A percentile compares a stretch with the other conserved stretches of the same genome.
phyloP scores from a whole-genome alignment of 1,140 invertebrate genomes.

The Dendrolimus punctatus region DNA sequence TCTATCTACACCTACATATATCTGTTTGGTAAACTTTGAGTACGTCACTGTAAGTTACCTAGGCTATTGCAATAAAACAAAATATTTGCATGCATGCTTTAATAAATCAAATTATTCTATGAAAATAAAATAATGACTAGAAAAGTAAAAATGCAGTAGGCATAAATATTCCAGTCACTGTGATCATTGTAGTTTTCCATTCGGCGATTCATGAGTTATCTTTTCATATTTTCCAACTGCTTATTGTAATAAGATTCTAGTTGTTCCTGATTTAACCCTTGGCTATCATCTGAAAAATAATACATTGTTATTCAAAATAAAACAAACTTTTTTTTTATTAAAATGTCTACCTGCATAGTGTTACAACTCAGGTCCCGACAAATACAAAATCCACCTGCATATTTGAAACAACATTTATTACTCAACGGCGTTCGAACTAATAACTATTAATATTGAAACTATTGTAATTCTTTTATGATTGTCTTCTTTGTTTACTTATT shows the following conservation, averaged over 20 bases:
- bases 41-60: no score
- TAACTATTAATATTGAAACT: no score
- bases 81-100: slow-evolving; percentile 15
- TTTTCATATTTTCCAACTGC: slow-evolving; percentile 27
- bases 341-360: no score
- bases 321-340: not conserved
- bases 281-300: slow-evolving; percentile 20
- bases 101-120: slow-evolving; percentile 1
- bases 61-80: slow-evolving; percentile 2
- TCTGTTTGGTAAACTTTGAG: no score
- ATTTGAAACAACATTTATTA: no score
- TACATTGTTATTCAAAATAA: not conserved
- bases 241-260: slow-evolving; percentile 21
- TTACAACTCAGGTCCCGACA: no score
- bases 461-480: no score
- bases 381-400: no score
- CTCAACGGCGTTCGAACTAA: no score
- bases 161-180: not conserved
- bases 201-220: slow-evolving; percentile 8
- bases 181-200: slow-evolving; percentile 4
- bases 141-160: no score
- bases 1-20: no score
- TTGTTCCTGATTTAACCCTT: slow-evolving; percentile 16
- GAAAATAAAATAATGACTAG: not conserved
- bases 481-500: no score